These are phyloP conservation scores for Brachionus sp. DNA, from an alignment of 1,140 invertebrate species.

Conservation along the genomic window DNA sequence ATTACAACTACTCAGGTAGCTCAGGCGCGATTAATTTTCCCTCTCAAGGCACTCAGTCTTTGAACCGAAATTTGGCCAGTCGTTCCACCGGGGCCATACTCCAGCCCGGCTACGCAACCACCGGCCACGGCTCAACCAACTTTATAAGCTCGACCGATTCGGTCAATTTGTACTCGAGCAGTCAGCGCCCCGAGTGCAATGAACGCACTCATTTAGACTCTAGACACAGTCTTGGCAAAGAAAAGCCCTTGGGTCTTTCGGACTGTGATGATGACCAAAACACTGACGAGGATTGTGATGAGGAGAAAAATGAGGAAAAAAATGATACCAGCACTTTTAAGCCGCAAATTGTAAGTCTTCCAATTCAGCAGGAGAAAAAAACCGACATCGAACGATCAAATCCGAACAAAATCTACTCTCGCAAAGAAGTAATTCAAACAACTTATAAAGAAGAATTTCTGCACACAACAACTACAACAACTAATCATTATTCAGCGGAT, in stretches of 20 bases:
- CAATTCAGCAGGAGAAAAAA: conserved; percentile 4
- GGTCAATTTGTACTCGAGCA: not conserved
- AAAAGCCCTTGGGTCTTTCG: conserved; percentile 13
- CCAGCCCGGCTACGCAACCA: not conserved
- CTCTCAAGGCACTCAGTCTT: not conserved
- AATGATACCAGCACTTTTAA: not conserved
- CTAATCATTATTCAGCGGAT: not conserved
- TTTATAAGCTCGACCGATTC: not conserved
- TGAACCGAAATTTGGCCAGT: conserved; percentile 17
- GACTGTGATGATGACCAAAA: conserved; percentile 33
- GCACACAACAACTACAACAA: conserved; percentile 30
- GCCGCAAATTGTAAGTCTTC: not conserved
- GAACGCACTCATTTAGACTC: conserved; percentile 17
- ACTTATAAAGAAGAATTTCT: conserved; percentile 35
- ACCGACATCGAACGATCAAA: not conserved
- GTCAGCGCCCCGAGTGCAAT: not conserved
- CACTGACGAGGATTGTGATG: conserved; percentile 31
- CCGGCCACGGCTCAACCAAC: not conserved
- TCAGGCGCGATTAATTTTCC: not conserved
- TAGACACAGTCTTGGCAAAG: conserved; percentile 2
- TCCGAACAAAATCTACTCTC: conserved; percentile 42
- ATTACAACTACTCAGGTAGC: not conserved
- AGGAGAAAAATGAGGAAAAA: not conserved
- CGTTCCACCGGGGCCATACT: not conserved
- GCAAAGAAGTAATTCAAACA: conserved; percentile 38